Evolutionary conservation across 1,140 invertebrate genomes (phyloP), one percentile per base, ranked within the genome.

Genomic region (Parapsyche elsis): DNA sequence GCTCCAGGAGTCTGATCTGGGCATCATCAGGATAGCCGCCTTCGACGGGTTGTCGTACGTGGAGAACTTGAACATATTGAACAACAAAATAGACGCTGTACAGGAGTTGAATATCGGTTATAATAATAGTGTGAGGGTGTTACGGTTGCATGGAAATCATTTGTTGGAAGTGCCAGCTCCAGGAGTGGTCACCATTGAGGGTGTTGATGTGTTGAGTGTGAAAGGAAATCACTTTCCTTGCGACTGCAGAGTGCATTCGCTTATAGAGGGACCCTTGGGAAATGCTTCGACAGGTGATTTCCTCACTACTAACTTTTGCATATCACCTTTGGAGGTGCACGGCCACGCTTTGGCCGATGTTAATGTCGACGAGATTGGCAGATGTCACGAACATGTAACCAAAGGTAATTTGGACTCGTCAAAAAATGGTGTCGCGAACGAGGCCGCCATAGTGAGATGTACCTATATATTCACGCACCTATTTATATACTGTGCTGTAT

Each of bases 11-110:
- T 95, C 94, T 12, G 95, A 96, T 85, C 85, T 96, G 7, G 94
- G 94, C 0, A 87, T 93, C 0, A 91, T 95, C 44, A 90, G 91
- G 44, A 89, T 91, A 0, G 92, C 93, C 38, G 93, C 93, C 0
- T 96, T 95, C 83, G 90, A 92, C 10, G 94, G 93, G 0, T 87
- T 95, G 2, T 88, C 89, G 5, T 90, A 91, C 80, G 92, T 95
- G 1, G 92, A 92, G 12, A 91, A 88, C 46, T 85, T 96, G 1
- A 94, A 95, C 84, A 90, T 95, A 73, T 86, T 94, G 5, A 95
- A 95, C 85, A 95, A 95, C 85, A 96, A 96, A 85, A 94, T 96
- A 71, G 95, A 96, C 81, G 90, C 91, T 0, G 92, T 96, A 16
- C 92, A 95, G 84, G 92, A 93, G 82, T 86, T 96, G 0, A 90